A percentile compares a stretch with the other conserved stretches of the same genome.
These are phyloP conservation scores for Pachliopta kotzebuea DNA, from an alignment of 2,888 invertebrate genomes.

Conservation along the genomic window DNA sequence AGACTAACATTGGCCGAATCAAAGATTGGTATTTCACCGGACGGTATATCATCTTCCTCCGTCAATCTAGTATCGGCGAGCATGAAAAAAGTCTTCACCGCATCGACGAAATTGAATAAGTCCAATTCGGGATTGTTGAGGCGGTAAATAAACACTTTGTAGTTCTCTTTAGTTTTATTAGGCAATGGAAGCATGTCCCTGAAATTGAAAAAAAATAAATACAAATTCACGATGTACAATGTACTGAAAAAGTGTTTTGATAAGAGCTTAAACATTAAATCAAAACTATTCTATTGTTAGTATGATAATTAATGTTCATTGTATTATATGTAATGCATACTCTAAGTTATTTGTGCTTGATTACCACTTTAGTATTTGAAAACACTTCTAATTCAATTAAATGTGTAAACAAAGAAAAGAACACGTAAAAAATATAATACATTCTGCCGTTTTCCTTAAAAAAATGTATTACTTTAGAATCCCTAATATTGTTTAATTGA, in stretches of 20 bases:
- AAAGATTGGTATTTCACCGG: conserved; percentile 86
- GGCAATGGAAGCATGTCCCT: conserved; percentile 86
- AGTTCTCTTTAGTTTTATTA: conserved; percentile 83
- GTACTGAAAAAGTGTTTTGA: background rate
- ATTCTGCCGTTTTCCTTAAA: no score
- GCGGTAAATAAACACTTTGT: conserved; percentile 84
- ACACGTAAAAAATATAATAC: no score
- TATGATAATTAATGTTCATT: no score
- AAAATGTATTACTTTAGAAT: no score
- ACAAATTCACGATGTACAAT: background rate
- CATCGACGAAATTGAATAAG: conserved; percentile 83
- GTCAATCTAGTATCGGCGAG: conserved; percentile 85
- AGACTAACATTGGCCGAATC: conserved; percentile 84
- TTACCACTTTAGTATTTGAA: no score
- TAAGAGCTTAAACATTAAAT: background rate
- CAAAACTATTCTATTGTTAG: no score
- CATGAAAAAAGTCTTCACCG: conserved; percentile 86
- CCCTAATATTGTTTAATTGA: no score
- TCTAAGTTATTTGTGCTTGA: no score
- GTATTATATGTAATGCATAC: no score
- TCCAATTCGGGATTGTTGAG: conserved; percentile 82
- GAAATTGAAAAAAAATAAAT: conserved; percentile 45
- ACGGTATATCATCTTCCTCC: conserved; percentile 79
- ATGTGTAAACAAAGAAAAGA: no score
- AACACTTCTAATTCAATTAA: no score